Base-by-base conservation (phyloP, 2,888 invertebrate species). In the Spatulosminthurus flaviceps region DNA sequence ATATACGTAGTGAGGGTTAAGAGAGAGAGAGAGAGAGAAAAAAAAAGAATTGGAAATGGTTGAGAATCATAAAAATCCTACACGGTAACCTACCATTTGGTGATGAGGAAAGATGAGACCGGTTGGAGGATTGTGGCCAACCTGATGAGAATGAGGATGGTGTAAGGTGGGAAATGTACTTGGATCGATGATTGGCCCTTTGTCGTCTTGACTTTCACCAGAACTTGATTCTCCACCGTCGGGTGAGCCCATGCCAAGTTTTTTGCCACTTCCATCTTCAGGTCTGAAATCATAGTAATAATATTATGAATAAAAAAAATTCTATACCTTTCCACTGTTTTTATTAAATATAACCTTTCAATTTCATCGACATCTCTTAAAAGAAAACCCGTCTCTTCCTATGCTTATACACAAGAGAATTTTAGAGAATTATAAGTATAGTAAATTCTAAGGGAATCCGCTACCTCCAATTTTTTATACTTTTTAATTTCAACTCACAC, bases 261-360 rank as follows among this genome's bases (percentile, higher is more conserved):
- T 85, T 71, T 85, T 85, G 24, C 83, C 83, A 77, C 82, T 83
- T 24, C 85, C 84, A 80, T 85, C 85, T 66, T 85, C 85, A 77
- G 84, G 82, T 77, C 85, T 85, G 78, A n/a, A 81, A 81, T 75
- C n/a, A 64, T n/a, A 69, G 26, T n/a, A 51, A 74, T 24, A 21
- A 64, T 29, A n/a, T n/a, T n/a, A n/a, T n/a, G n/a, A n/a, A n/a
- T 29, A 79, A 28, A 78, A 43, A 51, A 28, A 71, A 43, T 2
- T n/a, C 26, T 29, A n/a, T n/a, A n/a, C n/a, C n/a, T 69, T 42
- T 72, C 0, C 24, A 64, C 2, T 22, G 2, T 64, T 22, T 64
- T 22, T n/a, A 9, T 22, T 64, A 64, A 26, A 22, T 22, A 13
- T n/a, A 64, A 64, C 51, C 51, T 51, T 9, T 51, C 51, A 51